Evolutionary conservation across 53 echinoderm and acorn worm species (phyloP).

Genomic region (Apostichopus leukothele): DNA sequence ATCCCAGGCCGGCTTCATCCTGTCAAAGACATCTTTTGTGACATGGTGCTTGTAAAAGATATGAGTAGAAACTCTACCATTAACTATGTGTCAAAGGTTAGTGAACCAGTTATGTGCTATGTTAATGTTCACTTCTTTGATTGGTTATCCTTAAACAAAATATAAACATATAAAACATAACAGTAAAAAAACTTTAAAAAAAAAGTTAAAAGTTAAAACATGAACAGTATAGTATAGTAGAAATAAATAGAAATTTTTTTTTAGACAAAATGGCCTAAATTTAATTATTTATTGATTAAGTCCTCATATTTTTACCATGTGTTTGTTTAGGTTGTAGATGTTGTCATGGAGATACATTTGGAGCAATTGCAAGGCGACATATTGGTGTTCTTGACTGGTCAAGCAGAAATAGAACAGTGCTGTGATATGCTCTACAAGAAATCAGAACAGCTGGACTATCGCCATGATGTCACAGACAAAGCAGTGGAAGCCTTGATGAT

Average conservation of each 20-base stretch:
- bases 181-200: too few relatives aligned
- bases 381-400: conserved; percentile 90
- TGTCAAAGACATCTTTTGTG: conserved; percentile 88
- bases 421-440: conserved; percentile 70
- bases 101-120: neutral
- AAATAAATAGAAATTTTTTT: too few relatives aligned
- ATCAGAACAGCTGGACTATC: conserved; percentile 80
- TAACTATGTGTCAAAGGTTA: conserved; percentile 88
- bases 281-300: too few relatives aligned
- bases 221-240: too few relatives aligned
- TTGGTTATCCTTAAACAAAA: too few relatives aligned
- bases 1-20: conserved; percentile 86
- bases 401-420: conserved; percentile 93
- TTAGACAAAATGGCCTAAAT: too few relatives aligned
- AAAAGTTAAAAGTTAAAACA: too few relatives aligned
- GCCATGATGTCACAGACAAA: conserved; percentile 75
- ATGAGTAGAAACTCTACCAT: conserved; percentile 70
- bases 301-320: neutral
- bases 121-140: too few relatives aligned
- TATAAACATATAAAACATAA: too few relatives aligned
- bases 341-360: conserved; percentile 89
- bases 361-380: conserved; percentile 92
- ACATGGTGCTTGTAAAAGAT: conserved; percentile 76
- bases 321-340: conserved; percentile 73
- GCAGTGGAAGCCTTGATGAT: conserved; percentile 80